These are phyloP conservation scores for Spinus olivaceus DNA, from an alignment of 2,797 vertebrate genomes.

Conservation along the genomic window DNA sequence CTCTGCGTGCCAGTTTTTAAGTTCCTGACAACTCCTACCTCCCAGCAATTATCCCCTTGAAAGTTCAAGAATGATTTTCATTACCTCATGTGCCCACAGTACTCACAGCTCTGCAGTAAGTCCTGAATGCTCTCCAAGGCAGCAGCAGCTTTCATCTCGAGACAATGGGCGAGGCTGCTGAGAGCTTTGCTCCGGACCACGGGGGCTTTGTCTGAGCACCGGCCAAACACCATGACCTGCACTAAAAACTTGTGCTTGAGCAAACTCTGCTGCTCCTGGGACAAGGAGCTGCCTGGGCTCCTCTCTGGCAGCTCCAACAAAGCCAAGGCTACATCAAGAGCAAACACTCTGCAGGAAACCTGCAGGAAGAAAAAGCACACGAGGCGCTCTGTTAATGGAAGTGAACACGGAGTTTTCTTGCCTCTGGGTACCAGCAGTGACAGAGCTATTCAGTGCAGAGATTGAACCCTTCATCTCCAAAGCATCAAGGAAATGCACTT, in stretches of 20 bases:
- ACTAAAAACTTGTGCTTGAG: conserved; percentile 87
- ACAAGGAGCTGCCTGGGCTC: conserved; percentile 28
- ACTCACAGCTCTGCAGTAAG: conserved; percentile 83
- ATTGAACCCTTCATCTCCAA: neutral
- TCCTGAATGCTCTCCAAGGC: conserved; percentile 76
- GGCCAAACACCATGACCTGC: conserved; percentile 84
- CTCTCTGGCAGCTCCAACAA: conserved; percentile 85
- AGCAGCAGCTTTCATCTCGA: conserved; percentile 78
- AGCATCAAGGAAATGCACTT: neutral
- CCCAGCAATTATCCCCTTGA: neutral
- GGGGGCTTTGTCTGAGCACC: conserved; percentile 83
- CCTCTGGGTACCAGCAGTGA: neutral
- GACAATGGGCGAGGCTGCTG: conserved; percentile 84
- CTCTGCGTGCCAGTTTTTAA: neutral
- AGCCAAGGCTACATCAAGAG: conserved; percentile 87
- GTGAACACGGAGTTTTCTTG: neutral
- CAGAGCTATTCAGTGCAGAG: neutral
- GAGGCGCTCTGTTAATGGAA: neutral
- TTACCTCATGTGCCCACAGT: neutral
- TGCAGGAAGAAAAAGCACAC: conserved; percentile 49
- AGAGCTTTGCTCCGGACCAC: conserved; percentile 87
- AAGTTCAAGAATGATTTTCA: neutral
- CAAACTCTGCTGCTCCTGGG: conserved; percentile 45
- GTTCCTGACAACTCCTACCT: neutral
- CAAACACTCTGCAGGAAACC: conserved; percentile 87